Evolutionary conservation across 2,113 vertebrate species (phyloP), one percentile per base, ranked within the genome.

Genomic region (Melanerpes aurifrons): DNA sequence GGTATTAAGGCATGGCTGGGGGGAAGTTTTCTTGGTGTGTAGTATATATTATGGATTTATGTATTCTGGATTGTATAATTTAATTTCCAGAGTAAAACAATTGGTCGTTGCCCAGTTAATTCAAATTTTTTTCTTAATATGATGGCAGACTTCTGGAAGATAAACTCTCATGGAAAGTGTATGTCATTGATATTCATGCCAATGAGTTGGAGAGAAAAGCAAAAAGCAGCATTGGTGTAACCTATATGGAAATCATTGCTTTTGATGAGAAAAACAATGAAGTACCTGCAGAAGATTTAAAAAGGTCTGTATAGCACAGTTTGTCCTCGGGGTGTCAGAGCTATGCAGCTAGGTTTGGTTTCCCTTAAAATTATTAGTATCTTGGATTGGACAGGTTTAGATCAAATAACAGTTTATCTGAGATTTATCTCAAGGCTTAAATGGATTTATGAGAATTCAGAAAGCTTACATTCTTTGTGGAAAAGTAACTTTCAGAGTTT

Each of bases 121-220:
- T 43, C 53, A 76, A 73, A 76, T 32, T 15, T 1, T 32, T 88
- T 79, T 91, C 35, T 95, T 76, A 11, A 21, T 57, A 6, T 57
- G 69, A 31, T 70, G 21, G 26, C 96, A 98, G 98, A 24, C 91
- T 98, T 83, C 72, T 98, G 59, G 86, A 95, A 32, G 80, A 92
- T 3, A 93, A 45, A 56, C 94, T 98, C 24, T 82, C 25, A 7
- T 97, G 97, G 97, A 96, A 76, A 0, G 54, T 98, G 7, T 95
- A 87, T 7, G 7, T 98, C 9, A 2, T 97, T 40, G 69, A 82
- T 25, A 54, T 98, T 48, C 91, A 76, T 43, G 92, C 77, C 10
- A 37, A 58, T 2, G 58, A 91, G 21, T 6, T 6, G 3, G 61
- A 86, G 54, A 87, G 89, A 67, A 80, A 92, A 70, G 24, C 70